Evolutionary conservation across 2,113 vertebrate species (phyloP), one percentile per base, ranked within the genome.

Genomic region (Triplophysa dalaica): DNA sequence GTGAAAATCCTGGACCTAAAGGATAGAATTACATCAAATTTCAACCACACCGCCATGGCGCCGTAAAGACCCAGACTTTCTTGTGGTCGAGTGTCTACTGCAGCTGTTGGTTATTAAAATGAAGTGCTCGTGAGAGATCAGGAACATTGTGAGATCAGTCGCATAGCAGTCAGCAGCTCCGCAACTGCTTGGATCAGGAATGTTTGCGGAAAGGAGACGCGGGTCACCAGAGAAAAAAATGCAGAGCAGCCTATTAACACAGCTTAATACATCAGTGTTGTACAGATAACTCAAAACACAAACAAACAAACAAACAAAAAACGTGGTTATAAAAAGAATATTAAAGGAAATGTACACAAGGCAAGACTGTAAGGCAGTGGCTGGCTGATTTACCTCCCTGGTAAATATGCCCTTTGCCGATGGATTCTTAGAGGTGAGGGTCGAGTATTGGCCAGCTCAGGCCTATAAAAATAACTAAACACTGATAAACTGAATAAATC

Each of bases 201-300:
- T 89, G 90, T 89, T 89, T 78, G 82, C 81, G 60, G 86, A 78
- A 62, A 78, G 60, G 67, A 43, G 65, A 22, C 21, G 24, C 16
- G 38, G 29, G 78, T 83, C 78, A 65, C 78, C 41, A 58, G 83
- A 81, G 56, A 72, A 87, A 82, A 82, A 88, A 84, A 89, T 88
- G 88, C 80, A 85, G 88, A 91, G 91, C 91, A 93, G 91, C 91
- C 82, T 85, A 89, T 63, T 75, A 91, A 91, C 89, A 90, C 90
- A 91, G 88, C 91, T 92, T 92, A 91, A 87, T 86, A 90, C 86
- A 89, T 87, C 87, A 79, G 89, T 87, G 87, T 85, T 89, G 83
- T 67, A 81, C 70, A 84, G 81, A 78, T 86, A 87, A 87, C 86
- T 87, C 88, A 85, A 88, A 89, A 11, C 6, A 38, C 33, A 38